Conservation (phyloP, 2,113 vertebrate species). For the Myotis davidii region DNA sequence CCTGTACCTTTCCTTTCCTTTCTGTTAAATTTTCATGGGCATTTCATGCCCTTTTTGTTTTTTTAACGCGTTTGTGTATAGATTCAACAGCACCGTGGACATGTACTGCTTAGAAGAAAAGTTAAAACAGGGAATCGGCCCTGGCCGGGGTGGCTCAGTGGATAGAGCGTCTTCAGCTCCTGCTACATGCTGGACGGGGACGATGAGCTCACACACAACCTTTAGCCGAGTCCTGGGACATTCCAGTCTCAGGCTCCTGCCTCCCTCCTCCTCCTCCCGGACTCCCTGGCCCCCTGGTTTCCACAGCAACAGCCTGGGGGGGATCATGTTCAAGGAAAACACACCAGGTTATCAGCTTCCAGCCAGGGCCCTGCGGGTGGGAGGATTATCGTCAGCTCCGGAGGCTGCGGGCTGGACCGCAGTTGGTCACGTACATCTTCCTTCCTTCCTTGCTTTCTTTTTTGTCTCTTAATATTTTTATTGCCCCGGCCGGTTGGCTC, state of each 20-base stretch:
- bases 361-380: not conserved
- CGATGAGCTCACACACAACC: not conserved
- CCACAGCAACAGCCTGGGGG: not conserved
- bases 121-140: too few relatives aligned
- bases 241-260: not conserved
- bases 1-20: too few relatives aligned
- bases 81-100: too few relatives aligned
- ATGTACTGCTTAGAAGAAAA: too few relatives aligned
- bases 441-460: too few relatives aligned
- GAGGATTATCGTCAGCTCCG: not conserved
- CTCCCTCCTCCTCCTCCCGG: not conserved
- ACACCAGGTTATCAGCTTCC: not conserved
- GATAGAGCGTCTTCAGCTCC: too few relatives aligned
- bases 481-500: too few relatives aligned
- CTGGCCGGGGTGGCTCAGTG: too few relatives aligned
- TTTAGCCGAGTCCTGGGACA: not conserved
- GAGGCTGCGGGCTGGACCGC: not conserved
- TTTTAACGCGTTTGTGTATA: too few relatives aligned
- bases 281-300: not conserved
- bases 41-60: too few relatives aligned
- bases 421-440: not conserved
- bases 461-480: too few relatives aligned
- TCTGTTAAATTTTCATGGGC: too few relatives aligned
- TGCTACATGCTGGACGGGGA: not conserved
- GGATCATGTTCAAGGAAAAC: not conserved